Conservation (phyloP, 2,113 vertebrate genomes). For the Picathartes gymnocephalus region DNA sequence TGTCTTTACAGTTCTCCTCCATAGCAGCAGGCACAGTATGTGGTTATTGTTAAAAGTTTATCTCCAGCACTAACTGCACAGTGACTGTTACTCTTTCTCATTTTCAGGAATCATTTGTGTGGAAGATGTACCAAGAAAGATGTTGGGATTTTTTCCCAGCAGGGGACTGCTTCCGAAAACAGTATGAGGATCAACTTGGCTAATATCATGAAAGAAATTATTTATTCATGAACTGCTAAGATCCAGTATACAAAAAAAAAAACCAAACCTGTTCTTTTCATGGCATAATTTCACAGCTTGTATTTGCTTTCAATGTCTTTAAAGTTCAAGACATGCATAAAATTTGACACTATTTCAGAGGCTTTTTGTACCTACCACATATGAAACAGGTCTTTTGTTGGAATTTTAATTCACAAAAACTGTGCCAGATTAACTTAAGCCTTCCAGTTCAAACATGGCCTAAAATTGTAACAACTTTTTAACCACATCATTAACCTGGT, state of each 20-base stretch:
- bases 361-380: constrained; percentile 28
- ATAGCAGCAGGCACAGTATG: background rate
- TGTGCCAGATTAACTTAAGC: background rate
- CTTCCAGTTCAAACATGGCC: background rate
- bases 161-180: constrained; percentile 98
- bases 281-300: constrained; percentile 22
- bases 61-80: background rate
- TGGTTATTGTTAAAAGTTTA: background rate
- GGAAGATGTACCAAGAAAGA: constrained; percentile 99
- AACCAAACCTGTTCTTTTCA: background rate
- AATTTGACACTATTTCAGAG: background rate
- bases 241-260: background rate
- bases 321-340: constrained; percentile 6
- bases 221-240: background rate
- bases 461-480: background rate
- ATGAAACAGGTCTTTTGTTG: background rate
- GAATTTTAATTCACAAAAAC: background rate
- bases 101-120: constrained; percentile 95
- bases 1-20: background rate
- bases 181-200: constrained; percentile 95
- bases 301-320: constrained; percentile 41
- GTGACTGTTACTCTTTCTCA: background rate
- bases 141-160: constrained; percentile 99
- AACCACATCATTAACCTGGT: background rate
- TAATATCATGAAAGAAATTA: constrained; percentile 50